Evolutionary conservation across 2,888 invertebrate species (phyloP).

Genomic region (Noctua pronuba): DNA sequence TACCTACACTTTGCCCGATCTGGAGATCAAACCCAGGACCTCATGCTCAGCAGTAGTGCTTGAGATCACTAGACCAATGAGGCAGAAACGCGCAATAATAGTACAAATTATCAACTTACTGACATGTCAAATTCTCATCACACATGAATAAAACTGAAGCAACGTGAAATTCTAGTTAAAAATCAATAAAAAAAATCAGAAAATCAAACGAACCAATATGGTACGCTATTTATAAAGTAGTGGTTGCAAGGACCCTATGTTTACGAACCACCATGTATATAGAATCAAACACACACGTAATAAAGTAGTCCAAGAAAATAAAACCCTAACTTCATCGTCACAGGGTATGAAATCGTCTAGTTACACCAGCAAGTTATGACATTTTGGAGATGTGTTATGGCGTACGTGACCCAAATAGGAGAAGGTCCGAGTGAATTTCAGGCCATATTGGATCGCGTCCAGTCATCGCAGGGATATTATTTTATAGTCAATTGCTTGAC

Average conservation of each 20-base stretch:
- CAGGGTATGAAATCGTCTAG: slow-evolving; percentile 45
- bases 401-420: slow-evolving; percentile 66
- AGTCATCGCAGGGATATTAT: slow-evolving; percentile 63
- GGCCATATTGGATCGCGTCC: slow-evolving; percentile 60
- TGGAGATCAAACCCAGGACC: not conserved
- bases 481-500: slow-evolving; percentile 58
- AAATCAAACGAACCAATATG: slow-evolving; percentile 37
- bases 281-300: slow-evolving; percentile 8
- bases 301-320: slow-evolving; percentile 26
- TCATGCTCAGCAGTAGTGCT: not conserved
- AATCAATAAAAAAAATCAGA: too few relatives aligned
- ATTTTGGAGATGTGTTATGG: slow-evolving; percentile 37
- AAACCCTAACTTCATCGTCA: not conserved
- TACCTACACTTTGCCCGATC: not conserved
- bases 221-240: slow-evolving; percentile 48
- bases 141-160: slow-evolving; percentile 16
- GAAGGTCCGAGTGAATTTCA: slow-evolving; percentile 53
- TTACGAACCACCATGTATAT: slow-evolving; percentile 31
- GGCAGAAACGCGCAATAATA: not conserved
- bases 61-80: not conserved
- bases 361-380: slow-evolving; percentile 42
- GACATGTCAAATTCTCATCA: slow-evolving; percentile 15
- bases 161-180: slow-evolving; percentile 26
- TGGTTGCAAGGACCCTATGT: slow-evolving; percentile 31
- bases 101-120: not conserved